Base-by-base conservation (phyloP, 1,140 invertebrate genomes). In the Megathymus violae region DNA sequence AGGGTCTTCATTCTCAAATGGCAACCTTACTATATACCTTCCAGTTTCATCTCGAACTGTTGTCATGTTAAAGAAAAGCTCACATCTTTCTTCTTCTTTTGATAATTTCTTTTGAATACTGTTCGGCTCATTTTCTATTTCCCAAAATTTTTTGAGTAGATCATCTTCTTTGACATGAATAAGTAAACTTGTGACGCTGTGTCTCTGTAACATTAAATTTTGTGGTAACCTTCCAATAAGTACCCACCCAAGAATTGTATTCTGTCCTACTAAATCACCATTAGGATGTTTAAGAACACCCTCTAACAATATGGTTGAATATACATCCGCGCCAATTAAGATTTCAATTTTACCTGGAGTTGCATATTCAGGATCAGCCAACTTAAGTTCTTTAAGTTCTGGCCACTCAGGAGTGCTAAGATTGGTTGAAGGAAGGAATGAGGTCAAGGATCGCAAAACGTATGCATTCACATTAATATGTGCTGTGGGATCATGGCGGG, bases 101-200 rank as follows among this genome's bases (percentile, higher is more conserved):
- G 69, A 70, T 0, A 66, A 34, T 9, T 62, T 36, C 17, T 43
- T 63, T 11, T 52, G 36, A 7, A 44, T 36, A 4, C 13, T 47
- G 14, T 38, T 15, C 7, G 34, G 36, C 11, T 72, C 62, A 17
- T 34, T 44, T 17, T 76, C 67, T 19, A 72, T 25, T 19, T 69
- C 62, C 62, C 69, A 72, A 61, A 69, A 72, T 36, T 60, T 34
- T 56, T 62, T 69, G 6, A 75, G n/a, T n/a, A 66, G 15, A 14
- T 69, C 47, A 40, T 69, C 47, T 7, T 67, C 56, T 4, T 60
- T 48, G 15, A 22, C 19, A 2, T 22, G 2, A 22, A 22, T 5
- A 22, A 3, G 19, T 2, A 22, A 22, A 5, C 19, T 22, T 22
- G n/a, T n/a, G n/a, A n/a, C n/a, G n/a, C n/a, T n/a, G n/a, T n/a